Evolutionary conservation across 2,797 vertebrate species (phyloP).

Genomic region (Ptychobarbus kaznakovi): DNA sequence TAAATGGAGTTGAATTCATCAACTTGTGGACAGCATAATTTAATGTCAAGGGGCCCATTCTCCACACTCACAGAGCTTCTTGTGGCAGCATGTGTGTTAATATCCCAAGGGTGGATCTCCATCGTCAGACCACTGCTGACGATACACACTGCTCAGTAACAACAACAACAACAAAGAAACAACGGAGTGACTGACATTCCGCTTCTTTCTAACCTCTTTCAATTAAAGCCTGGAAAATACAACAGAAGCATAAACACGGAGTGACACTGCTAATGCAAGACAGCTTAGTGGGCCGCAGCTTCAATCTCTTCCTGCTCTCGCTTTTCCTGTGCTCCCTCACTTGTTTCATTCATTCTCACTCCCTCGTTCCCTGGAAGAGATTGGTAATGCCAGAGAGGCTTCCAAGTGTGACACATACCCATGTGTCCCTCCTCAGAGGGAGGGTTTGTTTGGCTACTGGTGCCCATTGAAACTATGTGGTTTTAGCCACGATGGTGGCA

Average conservation of each 20-base stretch:
- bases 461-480: conserved; percentile 69
- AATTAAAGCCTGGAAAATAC: conserved; percentile 59
- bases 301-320: conserved; percentile 37
- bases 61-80: conserved; percentile 61
- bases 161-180: conserved; percentile 39
- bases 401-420: conserved; percentile 76
- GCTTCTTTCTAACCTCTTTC: conserved; percentile 54
- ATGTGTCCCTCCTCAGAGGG: conserved; percentile 62
- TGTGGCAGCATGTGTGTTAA: conserved; percentile 44
- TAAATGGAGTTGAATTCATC: conserved; percentile 71
- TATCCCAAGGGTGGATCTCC: conserved; percentile 57
- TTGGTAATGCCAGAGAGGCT: conserved; percentile 46
- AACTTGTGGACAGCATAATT: conserved; percentile 69
- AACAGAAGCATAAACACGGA: conserved; percentile 42
- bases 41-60: conserved; percentile 62
- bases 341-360: conserved; percentile 40
- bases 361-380: conserved; percentile 35
- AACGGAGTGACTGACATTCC: conserved; percentile 20
- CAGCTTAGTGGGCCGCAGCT: conserved; percentile 43
- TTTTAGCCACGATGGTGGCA: conserved; percentile 73
- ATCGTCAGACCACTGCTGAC: conserved; percentile 32
- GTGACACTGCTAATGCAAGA: conserved; percentile 41
- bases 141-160: conserved; percentile 3
- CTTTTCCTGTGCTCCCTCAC: conserved; percentile 55
- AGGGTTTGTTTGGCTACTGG: conserved; percentile 76